These are phyloP conservation scores for Globicephala melas DNA, from an alignment of 2,113 vertebrate genomes.

Conservation along the genomic window DNA sequence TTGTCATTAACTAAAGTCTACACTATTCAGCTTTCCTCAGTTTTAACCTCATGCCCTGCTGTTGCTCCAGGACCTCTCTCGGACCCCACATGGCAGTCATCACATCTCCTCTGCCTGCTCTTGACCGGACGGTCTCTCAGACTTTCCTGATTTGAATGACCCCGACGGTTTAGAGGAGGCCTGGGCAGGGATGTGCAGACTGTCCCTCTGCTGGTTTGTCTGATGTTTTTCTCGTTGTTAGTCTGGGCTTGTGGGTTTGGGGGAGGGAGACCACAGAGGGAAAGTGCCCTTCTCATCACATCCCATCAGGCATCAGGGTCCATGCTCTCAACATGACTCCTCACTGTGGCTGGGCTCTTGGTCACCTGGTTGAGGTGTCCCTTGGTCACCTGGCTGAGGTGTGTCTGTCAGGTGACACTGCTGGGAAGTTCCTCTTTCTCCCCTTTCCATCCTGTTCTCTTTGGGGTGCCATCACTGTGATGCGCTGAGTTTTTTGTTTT, in stretches of 20 bases:
- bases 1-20: not conserved
- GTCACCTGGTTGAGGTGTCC: too few species aligned
- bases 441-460: not conserved
- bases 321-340: accelerated
- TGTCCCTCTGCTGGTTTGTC: accelerated
- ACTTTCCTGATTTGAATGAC: too few species aligned
- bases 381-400: too few species aligned
- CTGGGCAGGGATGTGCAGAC: too few species aligned
- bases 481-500: accelerated
- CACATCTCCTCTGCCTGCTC: not conserved
- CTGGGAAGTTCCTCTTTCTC: too few species aligned
- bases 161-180: accelerated
- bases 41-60: not conserved
- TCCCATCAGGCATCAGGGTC: accelerated
- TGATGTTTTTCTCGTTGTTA: not conserved
- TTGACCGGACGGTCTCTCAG: not conserved
- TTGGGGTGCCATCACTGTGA: not conserved
- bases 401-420: too few species aligned
- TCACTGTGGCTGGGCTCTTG: accelerated
- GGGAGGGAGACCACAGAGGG: not conserved
- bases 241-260: too few species aligned
- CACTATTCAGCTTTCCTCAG: too few species aligned
- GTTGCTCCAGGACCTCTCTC: not conserved
- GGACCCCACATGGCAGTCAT: not conserved
- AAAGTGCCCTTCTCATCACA: accelerated